These are phyloP conservation scores for Plestiodon gilberti DNA, from an alignment of 2,113 vertebrate genomes.

Conservation along the genomic window DNA sequence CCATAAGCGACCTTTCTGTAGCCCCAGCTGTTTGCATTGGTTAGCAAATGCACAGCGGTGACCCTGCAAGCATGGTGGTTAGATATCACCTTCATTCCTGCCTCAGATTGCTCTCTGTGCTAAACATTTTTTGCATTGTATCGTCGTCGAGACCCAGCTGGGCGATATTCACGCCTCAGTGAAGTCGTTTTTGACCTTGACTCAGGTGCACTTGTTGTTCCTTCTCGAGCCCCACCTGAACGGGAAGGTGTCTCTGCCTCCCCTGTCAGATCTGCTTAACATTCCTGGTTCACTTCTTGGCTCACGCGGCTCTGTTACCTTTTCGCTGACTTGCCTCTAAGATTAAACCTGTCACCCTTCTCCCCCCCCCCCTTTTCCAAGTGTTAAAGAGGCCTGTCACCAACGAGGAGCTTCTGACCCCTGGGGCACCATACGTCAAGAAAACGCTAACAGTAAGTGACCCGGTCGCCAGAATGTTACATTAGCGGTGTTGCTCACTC, in stretches of 20 bases:
- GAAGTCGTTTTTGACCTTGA: neutral
- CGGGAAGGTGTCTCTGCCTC: no score
- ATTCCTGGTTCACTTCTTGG: conserved; percentile 3
- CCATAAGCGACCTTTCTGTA: no score
- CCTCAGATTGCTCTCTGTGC: neutral
- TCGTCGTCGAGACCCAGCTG: neutral
- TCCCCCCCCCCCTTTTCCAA: conserved; percentile 44
- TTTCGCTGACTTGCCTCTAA: conserved; percentile 27
- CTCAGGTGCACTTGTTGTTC: neutral
- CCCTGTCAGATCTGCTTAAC: neutral
- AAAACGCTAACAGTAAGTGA: conserved; percentile 83
- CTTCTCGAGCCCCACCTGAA: neutral
- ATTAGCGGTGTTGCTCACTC: neutral
- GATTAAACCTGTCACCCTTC: conserved; percentile 50
- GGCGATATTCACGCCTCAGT: neutral
- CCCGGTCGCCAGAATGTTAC: neutral
- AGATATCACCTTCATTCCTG: no score
- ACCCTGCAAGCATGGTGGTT: no score
- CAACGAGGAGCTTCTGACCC: conserved; percentile 83
- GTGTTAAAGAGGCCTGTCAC: conserved; percentile 81
- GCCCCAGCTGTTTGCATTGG: no score
- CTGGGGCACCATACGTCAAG: conserved; percentile 82
- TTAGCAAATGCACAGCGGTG: no score
- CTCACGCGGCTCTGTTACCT: neutral
- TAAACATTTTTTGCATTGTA: neutral